Percentiles rank a stretch among this genome's conserved stretches.
Evolutionary conservation across 2,888 invertebrate species (phyloP).

Genomic region (Phengaris alcon): DNA sequence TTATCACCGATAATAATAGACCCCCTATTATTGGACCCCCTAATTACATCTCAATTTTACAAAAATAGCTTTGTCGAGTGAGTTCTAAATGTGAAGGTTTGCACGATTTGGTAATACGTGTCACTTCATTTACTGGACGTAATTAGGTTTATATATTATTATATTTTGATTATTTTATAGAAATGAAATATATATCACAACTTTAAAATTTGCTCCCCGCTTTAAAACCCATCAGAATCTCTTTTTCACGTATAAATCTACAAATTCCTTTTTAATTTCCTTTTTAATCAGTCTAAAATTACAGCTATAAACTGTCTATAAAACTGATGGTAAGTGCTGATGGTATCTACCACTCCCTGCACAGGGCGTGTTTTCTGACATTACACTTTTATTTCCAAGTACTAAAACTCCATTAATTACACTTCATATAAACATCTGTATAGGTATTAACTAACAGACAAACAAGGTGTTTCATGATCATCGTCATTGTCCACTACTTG

Average conservation of each 20-base stretch:
- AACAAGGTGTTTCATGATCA: not conserved
- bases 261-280: not conserved
- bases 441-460: not conserved
- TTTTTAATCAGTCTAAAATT: conserved; percentile 30
- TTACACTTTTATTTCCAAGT: conserved; percentile 6
- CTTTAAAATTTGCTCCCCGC: too few species aligned
- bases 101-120: not conserved
- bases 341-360: conserved; percentile 14
- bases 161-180: too few species aligned
- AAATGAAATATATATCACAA: too few species aligned
- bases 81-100: not conserved
- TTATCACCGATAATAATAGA: conserved; percentile 59
- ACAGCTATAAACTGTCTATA: conserved; percentile 8
- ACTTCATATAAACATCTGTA: not conserved
- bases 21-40: conserved; percentile 39
- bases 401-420: conserved; percentile 4
- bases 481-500: not conserved
- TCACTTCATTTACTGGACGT: not conserved
- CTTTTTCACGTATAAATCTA: not conserved
- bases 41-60: conserved; percentile 39
- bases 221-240: not conserved
- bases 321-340: not conserved
- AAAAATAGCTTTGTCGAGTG: not conserved
- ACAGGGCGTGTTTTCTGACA: not conserved
- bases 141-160: too few species aligned